Base-by-base conservation (phyloP, 2,797 vertebrate genomes). In the Graptemys geographica region DNA sequence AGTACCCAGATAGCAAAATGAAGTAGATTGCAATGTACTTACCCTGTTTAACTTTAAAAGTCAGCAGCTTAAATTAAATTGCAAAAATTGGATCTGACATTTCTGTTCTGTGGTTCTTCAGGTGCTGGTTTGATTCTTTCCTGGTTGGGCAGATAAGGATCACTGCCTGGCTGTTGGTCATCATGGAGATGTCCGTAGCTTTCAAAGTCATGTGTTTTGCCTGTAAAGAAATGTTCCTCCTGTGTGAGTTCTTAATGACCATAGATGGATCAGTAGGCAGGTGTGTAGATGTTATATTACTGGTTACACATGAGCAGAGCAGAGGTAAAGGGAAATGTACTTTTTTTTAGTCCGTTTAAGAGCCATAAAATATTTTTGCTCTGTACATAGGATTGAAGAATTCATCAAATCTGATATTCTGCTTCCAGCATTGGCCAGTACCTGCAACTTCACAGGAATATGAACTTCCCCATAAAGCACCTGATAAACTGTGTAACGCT, bases 31-130 rank as follows among this genome's bases (percentile, higher is more conserved):
- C 83, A 80, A 87, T 10, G 90, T 90, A 94, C 88, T 86, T n/a
- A 31, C 52, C 93, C 84, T 92, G 79, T 89, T 95, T 93, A 88
- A 92, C 72, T 65, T 89, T 21, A 57, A 95, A 95, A 93, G 2
- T 93, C 92, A 94, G 91, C 76, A 87, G 84, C 57, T 98, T 97
- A 98, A 87, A 98, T 65, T 91, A 98, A 84, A 92, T 93, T 96
- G 96, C 98, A 98, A 93, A 99, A 98, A 94, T 96, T 98, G 47
- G 97, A 98, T 87, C 81, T 96, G 83, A 96, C 88, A 10, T 95
- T 96, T 96, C 97, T 98, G 25, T 83, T 97, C 81, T 53, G 93
- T 86, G 93, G 94, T 90, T 97, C 93, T 78, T 89, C 88, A 53
- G 95, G 53, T 95, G 90, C 86, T 91, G 95, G 85, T 87, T 96